Percentiles rank a stretch among this genome's conserved stretches.
Conservation (phyloP, 2,797 vertebrate species). For the Dermochelys coriacea region DNA sequence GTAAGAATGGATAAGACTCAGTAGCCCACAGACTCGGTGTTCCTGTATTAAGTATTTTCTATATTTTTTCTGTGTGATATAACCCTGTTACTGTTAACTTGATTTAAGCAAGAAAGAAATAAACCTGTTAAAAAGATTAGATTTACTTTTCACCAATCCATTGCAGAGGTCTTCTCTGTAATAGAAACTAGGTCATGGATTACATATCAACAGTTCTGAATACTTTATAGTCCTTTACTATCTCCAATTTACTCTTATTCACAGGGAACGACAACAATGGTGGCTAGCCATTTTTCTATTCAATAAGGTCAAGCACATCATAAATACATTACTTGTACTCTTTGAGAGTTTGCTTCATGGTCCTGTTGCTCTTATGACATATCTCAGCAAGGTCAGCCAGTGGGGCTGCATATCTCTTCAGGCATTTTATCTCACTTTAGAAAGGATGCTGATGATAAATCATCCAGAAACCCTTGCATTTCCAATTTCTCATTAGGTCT, state of each 20-base stretch:
- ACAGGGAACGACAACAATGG: constrained; percentile 69
- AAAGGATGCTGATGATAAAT: constrained; percentile 52
- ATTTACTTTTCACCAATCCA: not conserved
- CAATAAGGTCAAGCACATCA: constrained; percentile 79
- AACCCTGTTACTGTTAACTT: not conserved
- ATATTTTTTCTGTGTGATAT: not conserved
- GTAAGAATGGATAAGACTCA: fast-evolving
- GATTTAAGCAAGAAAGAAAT: not conserved
- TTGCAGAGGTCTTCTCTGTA: not conserved
- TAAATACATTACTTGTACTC: constrained; percentile 78
- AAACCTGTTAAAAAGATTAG: not conserved
- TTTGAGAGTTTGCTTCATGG: constrained; percentile 72
- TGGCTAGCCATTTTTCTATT: constrained; percentile 77
- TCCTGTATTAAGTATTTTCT: not conserved
- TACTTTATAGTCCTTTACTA: not conserved
- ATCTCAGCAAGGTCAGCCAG: constrained; percentile 72
- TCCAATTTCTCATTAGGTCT: constrained; percentile 21
- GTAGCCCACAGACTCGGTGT: not conserved
- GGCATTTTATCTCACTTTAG: constrained; percentile 66
- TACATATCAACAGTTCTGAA: not conserved
- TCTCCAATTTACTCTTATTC: not conserved
- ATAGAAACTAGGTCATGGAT: not conserved
- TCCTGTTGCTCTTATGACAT: constrained; percentile 69
- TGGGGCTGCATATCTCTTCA: constrained; percentile 67
- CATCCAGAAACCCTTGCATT: constrained; percentile 41